Percentiles rank a stretch among this genome's conserved stretches.
Conservation (phyloP, 1,140 invertebrate genomes). For the Drosophila elegans region DNA sequence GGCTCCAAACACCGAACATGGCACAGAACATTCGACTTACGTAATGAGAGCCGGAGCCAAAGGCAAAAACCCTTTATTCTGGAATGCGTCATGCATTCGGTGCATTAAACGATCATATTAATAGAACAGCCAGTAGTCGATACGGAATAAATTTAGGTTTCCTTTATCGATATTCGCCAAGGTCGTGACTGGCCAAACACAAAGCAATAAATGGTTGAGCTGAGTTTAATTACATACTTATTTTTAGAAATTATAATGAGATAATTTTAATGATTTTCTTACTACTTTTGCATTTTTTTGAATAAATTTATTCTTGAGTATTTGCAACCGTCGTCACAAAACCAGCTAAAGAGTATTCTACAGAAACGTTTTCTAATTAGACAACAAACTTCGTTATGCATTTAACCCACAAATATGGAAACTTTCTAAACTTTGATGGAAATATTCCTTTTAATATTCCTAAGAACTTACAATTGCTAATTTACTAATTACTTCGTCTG, state of each 20-base stretch:
- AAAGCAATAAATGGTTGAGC: background rate
- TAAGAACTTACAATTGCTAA: no score
- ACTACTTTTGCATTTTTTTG: no score
- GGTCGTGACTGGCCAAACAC: conserved; percentile 2
- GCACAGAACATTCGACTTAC: conserved; percentile 36
- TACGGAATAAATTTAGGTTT: conserved; percentile 14
- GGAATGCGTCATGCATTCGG: conserved; percentile 35
- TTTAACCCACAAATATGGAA: no score
- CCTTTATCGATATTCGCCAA: background rate
- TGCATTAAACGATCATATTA: conserved; percentile 19
- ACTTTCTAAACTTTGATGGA: no score
- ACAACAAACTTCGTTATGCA: no score
- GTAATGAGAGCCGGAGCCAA: conserved; percentile 29
- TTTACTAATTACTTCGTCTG: no score
- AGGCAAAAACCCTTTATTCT: conserved; percentile 26
- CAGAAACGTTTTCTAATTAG: no score
- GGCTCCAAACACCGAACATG: conserved; percentile 20
- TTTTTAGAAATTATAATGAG: background rate
- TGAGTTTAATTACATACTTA: background rate
- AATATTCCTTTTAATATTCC: no score
- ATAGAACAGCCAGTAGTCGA: conserved; percentile 9
- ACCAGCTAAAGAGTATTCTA: no score
- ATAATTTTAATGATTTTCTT: background rate
- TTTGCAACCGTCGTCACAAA: no score
- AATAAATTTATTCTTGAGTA: no score